A percentile compares a stretch with the other conserved stretches of the same genome.
Conservation (phyloP, 2,113 vertebrate genomes). For the Mus pahari region DNA sequence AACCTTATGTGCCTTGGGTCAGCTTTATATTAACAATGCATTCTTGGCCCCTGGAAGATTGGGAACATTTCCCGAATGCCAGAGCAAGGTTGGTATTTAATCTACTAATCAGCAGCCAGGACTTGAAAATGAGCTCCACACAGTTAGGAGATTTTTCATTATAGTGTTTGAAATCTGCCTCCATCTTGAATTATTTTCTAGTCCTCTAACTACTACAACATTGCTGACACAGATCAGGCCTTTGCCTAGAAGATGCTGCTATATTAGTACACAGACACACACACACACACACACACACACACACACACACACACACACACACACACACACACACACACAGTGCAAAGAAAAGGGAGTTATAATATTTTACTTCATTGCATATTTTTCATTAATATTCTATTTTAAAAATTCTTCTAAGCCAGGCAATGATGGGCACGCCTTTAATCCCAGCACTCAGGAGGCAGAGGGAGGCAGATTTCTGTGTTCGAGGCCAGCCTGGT, state of each 20-base stretch:
- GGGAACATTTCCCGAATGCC: background rate
- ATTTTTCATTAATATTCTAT: background rate
- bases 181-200: background rate
- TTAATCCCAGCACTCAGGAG: too few relatives aligned
- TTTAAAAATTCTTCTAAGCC: background rate
- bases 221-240: background rate
- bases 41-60: background rate
- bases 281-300: background rate
- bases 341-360: background rate
- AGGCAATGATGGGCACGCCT: too few relatives aligned
- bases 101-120: background rate
- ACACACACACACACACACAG: background rate
- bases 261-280: too few relatives aligned
- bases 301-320: background rate
- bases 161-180: background rate
- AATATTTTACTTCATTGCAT: background rate
- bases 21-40: background rate
- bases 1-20: background rate
- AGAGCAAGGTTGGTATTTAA: background rate
- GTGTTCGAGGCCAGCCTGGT: too few relatives aligned
- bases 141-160: background rate
- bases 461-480: too few relatives aligned
- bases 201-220: background rate
- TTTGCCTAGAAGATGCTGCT: background rate
- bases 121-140: background rate